Conservation (phyloP, 1,140 invertebrate genomes). For the Varroa destructor region DNA sequence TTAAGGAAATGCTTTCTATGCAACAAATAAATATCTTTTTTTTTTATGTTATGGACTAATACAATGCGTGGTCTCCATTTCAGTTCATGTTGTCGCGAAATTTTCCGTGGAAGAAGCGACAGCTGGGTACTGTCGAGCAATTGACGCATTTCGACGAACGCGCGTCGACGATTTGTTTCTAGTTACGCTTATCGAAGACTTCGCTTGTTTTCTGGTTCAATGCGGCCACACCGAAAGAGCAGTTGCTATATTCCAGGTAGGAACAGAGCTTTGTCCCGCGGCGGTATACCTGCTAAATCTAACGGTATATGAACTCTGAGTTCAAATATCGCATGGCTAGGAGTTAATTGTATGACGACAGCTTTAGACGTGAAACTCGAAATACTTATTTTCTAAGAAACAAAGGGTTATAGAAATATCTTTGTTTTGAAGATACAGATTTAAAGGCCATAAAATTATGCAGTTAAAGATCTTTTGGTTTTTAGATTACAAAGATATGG, state of each 20-base stretch:
- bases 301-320: too few relatives aligned
- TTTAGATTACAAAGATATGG: too few relatives aligned
- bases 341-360: too few relatives aligned
- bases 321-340: too few relatives aligned
- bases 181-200: neutral
- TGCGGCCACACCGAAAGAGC: neutral
- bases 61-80: neutral
- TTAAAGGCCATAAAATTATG: too few relatives aligned
- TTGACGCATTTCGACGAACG: constrained; percentile 13
- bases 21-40: too few relatives aligned
- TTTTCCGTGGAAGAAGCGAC: constrained; percentile 12
- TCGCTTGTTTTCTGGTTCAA: neutral
- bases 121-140: constrained; percentile 8
- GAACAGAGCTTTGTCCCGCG: neutral
- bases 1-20: too few relatives aligned
- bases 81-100: constrained; percentile 15
- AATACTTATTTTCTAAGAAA: neutral
- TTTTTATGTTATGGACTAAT: too few relatives aligned
- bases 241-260: constrained; percentile 14
- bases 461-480: too few relatives aligned
- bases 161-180: constrained; percentile 4
- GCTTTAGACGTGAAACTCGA: neutral
- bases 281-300: too few relatives aligned
- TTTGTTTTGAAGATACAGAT: neutral
- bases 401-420: neutral